Evolutionary conservation across 1,140 invertebrate genomes (phyloP).

Genomic region (Danaus plexippus): DNA sequence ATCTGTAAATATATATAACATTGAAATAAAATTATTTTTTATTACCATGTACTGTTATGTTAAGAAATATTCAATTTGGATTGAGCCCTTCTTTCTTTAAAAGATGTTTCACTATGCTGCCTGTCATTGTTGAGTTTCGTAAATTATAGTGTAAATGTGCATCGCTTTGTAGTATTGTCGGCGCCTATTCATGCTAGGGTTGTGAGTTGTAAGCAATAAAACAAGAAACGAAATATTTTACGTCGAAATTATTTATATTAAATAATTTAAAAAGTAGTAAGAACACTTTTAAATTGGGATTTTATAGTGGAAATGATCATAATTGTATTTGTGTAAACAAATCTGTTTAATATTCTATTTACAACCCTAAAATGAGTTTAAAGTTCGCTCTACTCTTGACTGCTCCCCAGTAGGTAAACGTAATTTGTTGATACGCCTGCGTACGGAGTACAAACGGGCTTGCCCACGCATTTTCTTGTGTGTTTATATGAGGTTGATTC

Average conservation of each 20-base stretch:
- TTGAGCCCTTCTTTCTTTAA: conserved; percentile 5
- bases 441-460: conserved; percentile 33
- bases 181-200: conserved; percentile 4
- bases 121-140: conserved; percentile 16
- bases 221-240: no score
- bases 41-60: no score
- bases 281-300: no score
- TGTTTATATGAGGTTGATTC: conserved; percentile 11
- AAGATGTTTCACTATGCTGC: conserved; percentile 20
- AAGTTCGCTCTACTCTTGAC: conserved; percentile 17
- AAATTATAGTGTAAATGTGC: conserved; percentile 20
- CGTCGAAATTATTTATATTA: no score
- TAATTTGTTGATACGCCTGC: conserved; percentile 54
- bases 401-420: conserved; percentile 40
- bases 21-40: no score
- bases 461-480: conserved; percentile 37
- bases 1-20: no score
- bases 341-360: no score
- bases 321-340: no score
- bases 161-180: conserved; percentile 20
- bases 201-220: no score
- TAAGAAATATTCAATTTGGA: neutral
- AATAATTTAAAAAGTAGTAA: no score
- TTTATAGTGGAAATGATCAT: no score
- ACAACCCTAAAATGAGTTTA: conserved; percentile 7